A percentile compares a stretch with the other conserved stretches of the same genome.
Conservation (phyloP, 2,888 invertebrate species). For the Tubiluchus corallicola region DNA sequence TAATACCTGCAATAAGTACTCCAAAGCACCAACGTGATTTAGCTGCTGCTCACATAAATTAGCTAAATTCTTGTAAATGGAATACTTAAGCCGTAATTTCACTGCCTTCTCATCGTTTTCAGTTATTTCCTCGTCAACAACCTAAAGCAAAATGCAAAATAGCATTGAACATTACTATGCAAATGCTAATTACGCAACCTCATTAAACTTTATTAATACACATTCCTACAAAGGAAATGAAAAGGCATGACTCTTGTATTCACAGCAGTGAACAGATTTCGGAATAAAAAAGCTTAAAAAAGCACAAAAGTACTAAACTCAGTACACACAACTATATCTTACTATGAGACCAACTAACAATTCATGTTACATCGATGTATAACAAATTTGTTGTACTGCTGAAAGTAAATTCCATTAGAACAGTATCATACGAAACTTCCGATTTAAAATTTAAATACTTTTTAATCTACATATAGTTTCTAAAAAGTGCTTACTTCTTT, state of each 20-base stretch:
- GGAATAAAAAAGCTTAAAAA: too few relatives aligned
- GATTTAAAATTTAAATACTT: constrained; percentile 20
- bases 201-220: background rate
- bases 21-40: constrained; percentile 43
- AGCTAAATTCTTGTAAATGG: constrained; percentile 57
- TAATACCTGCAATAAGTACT: constrained; percentile 43
- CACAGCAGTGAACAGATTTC: too few relatives aligned
- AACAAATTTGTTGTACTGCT: too few relatives aligned
- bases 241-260: too few relatives aligned
- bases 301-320: background rate
- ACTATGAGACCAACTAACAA: too few relatives aligned
- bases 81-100: constrained; percentile 50
- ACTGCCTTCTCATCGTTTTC: background rate
- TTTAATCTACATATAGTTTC: background rate
- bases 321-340: constrained; percentile 11
- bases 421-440: too few relatives aligned
- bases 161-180: too few relatives aligned
- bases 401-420: too few relatives aligned
- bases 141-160: too few relatives aligned
- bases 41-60: constrained; percentile 42
- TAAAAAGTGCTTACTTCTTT: constrained; percentile 18
- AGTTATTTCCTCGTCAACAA: background rate
- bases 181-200: background rate
- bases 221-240: too few relatives aligned
- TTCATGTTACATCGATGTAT: too few relatives aligned